These are phyloP conservation scores for Drosophila maculinotata DNA, from an alignment of 2,888 invertebrate genomes.

Conservation along the genomic window DNA sequence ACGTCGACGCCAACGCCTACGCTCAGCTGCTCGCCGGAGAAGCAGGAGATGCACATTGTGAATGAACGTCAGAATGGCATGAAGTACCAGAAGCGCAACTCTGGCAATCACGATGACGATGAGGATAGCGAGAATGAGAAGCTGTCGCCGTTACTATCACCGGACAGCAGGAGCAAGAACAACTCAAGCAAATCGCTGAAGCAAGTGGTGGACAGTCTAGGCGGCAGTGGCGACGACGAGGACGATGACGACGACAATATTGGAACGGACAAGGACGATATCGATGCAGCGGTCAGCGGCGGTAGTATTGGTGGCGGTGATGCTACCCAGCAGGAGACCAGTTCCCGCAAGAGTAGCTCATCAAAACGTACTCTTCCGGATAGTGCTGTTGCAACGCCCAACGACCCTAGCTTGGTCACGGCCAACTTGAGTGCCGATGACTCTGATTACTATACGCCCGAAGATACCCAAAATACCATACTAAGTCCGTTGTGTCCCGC, in stretches of 20 bases:
- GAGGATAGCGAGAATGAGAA: slow-evolving; percentile 94
- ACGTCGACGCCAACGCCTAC: slow-evolving; percentile 18
- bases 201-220: slow-evolving; percentile 52
- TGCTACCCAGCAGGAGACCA: slow-evolving; percentile 34
- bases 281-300: slow-evolving; percentile 22
- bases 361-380: slow-evolving; percentile 30
- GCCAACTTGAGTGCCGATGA: slow-evolving; percentile 86
- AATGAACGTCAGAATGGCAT: slow-evolving; percentile 86
- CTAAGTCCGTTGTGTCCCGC: slow-evolving; percentile 87
- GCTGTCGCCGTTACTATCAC: slow-evolving; percentile 89
- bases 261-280: slow-evolving; percentile 26
- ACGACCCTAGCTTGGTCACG: slow-evolving; percentile 32
- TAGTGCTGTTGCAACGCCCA: slow-evolving; percentile 5
- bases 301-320: slow-evolving; percentile 11
- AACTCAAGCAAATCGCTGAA: slow-evolving; percentile 64
- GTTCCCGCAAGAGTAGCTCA: slow-evolving; percentile 52
- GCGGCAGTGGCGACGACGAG: slow-evolving; percentile 27
- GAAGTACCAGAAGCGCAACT: slow-evolving; percentile 65
- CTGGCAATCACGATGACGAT: slow-evolving; percentile 85
- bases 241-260: slow-evolving; percentile 28
- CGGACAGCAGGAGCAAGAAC: slow-evolving; percentile 69
- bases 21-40: slow-evolving; percentile 32
- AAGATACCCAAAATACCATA: slow-evolving; percentile 90
- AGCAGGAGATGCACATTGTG: slow-evolving; percentile 87
- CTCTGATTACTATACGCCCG: slow-evolving; percentile 92